Base-by-base conservation (phyloP, 1,140 invertebrate species). In the Drusus annulatus region DNA sequence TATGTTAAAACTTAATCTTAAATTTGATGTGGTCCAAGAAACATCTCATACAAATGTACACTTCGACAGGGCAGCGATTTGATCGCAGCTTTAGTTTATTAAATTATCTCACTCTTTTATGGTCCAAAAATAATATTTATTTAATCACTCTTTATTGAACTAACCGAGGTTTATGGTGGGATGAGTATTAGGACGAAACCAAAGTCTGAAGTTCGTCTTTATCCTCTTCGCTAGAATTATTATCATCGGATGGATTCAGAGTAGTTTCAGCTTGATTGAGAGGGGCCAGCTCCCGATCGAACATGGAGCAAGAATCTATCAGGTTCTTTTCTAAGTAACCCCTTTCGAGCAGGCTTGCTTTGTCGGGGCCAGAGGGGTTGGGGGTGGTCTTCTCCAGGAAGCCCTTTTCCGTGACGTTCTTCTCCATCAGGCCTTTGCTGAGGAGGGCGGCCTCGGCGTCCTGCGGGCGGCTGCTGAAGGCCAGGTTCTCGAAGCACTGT, bases 401-500 rank as follows among this genome's bases (percentile, higher is more conserved):
- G 6, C 86, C 89, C 60, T 89, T 87, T 74, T 89, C 88, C 60
- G 80, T 78, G 28, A 86, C 85, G 19, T 82, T 84, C 80, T 89
- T 88, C 25, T 87, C 86, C 58, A 86, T 86, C 77, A 87, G 87
- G 36, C 84, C 84, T 80, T 87, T 87, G 81, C 87, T 88, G 80
- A 86, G 87, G 68, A 86, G 87, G 63, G 79, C 83, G 4, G 85
- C 84, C 84, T 87, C 87, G 28, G 82, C 74, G 16, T 83, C 81
- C 23, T 56, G 45, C 3, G 76, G 75, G n/a, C 86, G 88, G 73
- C 87, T 88, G 36, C 13, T 69, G 78, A 89, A 90, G 6, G 87
- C 89, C 85, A 89, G 87, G 80, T 90, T 90, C 81, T 90, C 89
- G 79, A 89, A 90, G 82, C 89, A 90, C 78, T 90, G 89, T 17